Conservation (phyloP, 2,113 vertebrate species). For the Phyllostomus discolor region DNA sequence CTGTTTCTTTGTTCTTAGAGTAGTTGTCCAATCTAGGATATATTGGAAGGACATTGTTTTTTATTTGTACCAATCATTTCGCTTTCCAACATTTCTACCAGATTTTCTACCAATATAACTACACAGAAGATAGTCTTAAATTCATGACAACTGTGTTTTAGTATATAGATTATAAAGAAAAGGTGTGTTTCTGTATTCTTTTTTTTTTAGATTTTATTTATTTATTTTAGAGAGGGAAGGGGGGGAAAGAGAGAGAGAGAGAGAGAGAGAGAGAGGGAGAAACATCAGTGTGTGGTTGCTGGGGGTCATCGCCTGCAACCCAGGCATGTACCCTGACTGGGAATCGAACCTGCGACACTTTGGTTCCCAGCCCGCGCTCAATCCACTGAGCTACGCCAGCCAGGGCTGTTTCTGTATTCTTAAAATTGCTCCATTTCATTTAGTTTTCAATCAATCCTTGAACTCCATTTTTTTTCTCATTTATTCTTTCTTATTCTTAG, state of each 20-base stretch:
- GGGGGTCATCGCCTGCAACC: too few species aligned
- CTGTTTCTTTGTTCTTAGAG: neutral
- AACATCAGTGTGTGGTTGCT: too few species aligned
- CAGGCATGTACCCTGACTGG: too few species aligned
- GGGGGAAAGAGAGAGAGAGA: too few species aligned
- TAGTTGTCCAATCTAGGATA: neutral
- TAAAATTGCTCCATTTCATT: neutral
- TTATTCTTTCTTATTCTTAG: neutral
- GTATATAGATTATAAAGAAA: neutral
- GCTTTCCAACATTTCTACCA: conserved; percentile 5
- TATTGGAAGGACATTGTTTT: neutral
- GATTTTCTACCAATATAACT: neutral
- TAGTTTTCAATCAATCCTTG: neutral
- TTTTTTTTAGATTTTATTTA: too few species aligned
- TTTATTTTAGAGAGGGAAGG: too few species aligned
- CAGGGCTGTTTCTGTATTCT: neutral
- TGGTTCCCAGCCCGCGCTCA: too few species aligned
- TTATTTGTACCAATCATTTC: neutral
- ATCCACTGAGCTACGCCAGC: too few species aligned
- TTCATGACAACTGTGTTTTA: neutral
- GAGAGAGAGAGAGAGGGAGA: too few species aligned
- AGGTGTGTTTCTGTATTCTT: neutral
- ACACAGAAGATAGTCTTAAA: neutral
- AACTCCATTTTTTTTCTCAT: neutral
- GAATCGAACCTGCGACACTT: too few species aligned